phyloP scores from a whole-genome alignment of 2,888 invertebrate species.

The Brachyptera putata region DNA sequence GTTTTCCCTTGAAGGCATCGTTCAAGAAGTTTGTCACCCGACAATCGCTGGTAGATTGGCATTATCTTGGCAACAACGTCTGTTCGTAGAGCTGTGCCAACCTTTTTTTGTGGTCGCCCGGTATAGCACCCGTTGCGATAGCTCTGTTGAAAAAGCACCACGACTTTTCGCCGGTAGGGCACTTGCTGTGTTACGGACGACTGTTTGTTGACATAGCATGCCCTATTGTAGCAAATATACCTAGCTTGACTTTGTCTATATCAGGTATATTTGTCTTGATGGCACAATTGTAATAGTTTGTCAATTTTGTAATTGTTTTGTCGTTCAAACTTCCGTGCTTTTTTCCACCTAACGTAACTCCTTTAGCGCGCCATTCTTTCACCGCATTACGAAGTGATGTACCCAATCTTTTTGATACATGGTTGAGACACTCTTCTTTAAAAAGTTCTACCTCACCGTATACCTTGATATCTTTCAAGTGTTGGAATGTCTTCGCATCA shows the following conservation, averaged over 20 bases:
- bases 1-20: slow-evolving; percentile 23
- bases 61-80: slow-evolving; percentile 24
- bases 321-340: slow-evolving; percentile 17
- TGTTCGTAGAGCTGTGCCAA: slow-evolving; percentile 18
- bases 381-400: slow-evolving; percentile 19
- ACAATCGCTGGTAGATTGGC: slow-evolving; percentile 26
- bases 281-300: slow-evolving; percentile 31
- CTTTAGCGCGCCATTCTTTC: neutral
- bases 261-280: slow-evolving; percentile 29
- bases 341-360: slow-evolving; percentile 23
- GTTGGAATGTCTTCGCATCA: slow-evolving; percentile 19
- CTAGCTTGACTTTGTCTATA: slow-evolving; percentile 30
- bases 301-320: slow-evolving; percentile 22
- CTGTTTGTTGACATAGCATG: slow-evolving; percentile 35
- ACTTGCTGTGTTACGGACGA: slow-evolving; percentile 34
- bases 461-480: neutral
- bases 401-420: slow-evolving; percentile 21
- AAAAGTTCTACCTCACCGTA: neutral
- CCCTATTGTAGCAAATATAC: slow-evolving; percentile 34
- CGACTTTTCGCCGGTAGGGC: slow-evolving; percentile 29
- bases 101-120: slow-evolving; percentile 19
- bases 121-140: slow-evolving; percentile 18
- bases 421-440: slow-evolving; percentile 30
- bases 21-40: slow-evolving; percentile 14
- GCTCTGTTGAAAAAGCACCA: slow-evolving; percentile 34